phyloP scores from a whole-genome alignment of 2,888 invertebrate species.

The Digitonthophagus gazella region DNA sequence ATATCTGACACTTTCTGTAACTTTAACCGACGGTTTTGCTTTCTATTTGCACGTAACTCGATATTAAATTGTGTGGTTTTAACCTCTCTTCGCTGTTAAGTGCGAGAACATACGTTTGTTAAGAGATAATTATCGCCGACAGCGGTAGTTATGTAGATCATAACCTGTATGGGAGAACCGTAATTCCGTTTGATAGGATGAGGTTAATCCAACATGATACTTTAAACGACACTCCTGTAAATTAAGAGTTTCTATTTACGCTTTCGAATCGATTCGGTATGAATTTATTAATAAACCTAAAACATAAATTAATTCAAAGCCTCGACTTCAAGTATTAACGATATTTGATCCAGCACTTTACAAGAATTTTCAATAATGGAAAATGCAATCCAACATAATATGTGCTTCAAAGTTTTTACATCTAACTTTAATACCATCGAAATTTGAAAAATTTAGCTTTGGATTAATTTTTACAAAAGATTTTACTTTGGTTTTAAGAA shows the following conservation, averaged over 20 bases:
- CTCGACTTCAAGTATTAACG: no score
- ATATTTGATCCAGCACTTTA: no score
- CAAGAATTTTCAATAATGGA: no score
- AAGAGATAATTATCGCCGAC: background rate
- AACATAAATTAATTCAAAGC: no score
- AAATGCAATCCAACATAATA: no score
- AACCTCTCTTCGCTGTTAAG: background rate
- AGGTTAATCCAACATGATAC: background rate
- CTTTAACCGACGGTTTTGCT: background rate
- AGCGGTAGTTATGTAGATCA: background rate
- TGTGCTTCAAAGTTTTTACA: no score
- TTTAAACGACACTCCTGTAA: background rate
- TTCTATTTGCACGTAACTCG: background rate
- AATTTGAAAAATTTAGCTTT: no score
- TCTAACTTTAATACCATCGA: no score
- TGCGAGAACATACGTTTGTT: background rate
- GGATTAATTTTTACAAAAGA: no score
- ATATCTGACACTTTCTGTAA: background rate
- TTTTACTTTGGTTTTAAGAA: no score
- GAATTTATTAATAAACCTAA: background rate
- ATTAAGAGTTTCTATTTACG: background rate
- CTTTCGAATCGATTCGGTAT: background rate
- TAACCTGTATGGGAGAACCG: background rate
- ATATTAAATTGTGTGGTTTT: background rate
- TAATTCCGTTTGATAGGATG: background rate